Conservation (phyloP, 2,888 invertebrate genomes). For the Emmelina monodactyla region DNA sequence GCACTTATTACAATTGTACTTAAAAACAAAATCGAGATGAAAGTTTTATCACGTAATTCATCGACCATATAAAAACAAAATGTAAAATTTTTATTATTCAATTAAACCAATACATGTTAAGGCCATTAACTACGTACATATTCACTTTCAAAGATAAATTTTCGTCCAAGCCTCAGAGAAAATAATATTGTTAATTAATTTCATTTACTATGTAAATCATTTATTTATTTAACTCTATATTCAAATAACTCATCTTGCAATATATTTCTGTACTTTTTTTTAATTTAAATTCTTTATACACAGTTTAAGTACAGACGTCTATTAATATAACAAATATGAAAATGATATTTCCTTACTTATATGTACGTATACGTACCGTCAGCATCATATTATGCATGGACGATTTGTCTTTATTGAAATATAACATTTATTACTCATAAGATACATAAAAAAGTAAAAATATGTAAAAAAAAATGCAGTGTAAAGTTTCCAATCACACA, state of each 20-base stretch:
- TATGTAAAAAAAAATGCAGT: neutral
- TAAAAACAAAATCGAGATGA: too few species aligned
- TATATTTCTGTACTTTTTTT: slow-evolving; percentile 37
- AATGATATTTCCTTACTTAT: slow-evolving; percentile 5
- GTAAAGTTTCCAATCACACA: neutral
- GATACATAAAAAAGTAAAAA: too few species aligned
- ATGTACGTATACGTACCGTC: neutral
- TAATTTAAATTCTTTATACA: slow-evolving; percentile 25
- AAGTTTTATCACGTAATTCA: too few species aligned
- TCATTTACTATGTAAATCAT: slow-evolving; percentile 41
- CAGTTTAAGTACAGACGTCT: slow-evolving; percentile 45
- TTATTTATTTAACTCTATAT: slow-evolving; percentile 38
- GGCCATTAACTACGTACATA: slow-evolving; percentile 30
- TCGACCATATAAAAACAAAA: too few species aligned
- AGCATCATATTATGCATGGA: neutral
- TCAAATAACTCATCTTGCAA: slow-evolving; percentile 31
- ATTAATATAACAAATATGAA: slow-evolving; percentile 24
- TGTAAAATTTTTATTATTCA: too few species aligned
- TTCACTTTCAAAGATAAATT: neutral
- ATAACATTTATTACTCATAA: too few species aligned
- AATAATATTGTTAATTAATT: slow-evolving; percentile 22
- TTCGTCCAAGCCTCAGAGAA: slow-evolving; percentile 23
- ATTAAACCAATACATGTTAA: too few species aligned
- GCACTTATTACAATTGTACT: too few species aligned
- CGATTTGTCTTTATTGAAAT: too few species aligned